Conservation (phyloP, 2,113 vertebrate genomes). For the Sceloporus undulatus region DNA sequence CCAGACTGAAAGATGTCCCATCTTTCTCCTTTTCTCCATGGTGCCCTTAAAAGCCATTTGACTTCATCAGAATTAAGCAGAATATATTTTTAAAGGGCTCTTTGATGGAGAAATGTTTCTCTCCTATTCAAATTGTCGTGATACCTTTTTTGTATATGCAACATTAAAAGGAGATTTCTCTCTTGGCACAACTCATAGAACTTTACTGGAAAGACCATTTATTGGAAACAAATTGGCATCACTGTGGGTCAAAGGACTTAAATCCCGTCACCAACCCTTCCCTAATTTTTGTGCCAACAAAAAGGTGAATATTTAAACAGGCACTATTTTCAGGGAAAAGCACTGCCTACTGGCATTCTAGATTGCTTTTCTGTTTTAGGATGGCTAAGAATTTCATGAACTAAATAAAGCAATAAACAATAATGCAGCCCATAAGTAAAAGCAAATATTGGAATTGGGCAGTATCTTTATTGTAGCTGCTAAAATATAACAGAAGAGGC, state of each 20-base stretch:
- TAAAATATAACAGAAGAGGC: too few relatives aligned
- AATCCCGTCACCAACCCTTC: too few relatives aligned
- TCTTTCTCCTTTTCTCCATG: constrained; percentile 51
- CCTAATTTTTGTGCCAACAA: not conserved
- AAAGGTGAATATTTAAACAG: not conserved
- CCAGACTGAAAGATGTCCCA: constrained; percentile 43
- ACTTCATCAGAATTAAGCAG: constrained; percentile 49
- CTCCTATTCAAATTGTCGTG: constrained; percentile 41
- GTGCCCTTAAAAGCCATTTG: constrained; percentile 40
- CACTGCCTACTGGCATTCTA: not conserved
- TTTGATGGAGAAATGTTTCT: constrained; percentile 18
- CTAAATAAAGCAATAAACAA: too few relatives aligned
- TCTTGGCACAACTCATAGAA: constrained; percentile 40
- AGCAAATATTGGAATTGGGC: too few relatives aligned
- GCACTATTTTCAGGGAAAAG: not conserved
- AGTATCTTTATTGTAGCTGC: too few relatives aligned
- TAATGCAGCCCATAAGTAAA: too few relatives aligned
- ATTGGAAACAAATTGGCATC: constrained; percentile 33
- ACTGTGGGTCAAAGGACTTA: not conserved
- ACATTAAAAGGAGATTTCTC: constrained; percentile 32
- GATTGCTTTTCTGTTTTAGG: not conserved
- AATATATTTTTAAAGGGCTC: constrained; percentile 39
- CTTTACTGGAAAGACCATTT: constrained; percentile 36
- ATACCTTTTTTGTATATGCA: constrained; percentile 39
- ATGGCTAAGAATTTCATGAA: not conserved